Percentiles rank a stretch among this genome's conserved stretches.
phyloP scores from a whole-genome alignment of 2,113 vertebrate species.

The Donacobius atricapilla region DNA sequence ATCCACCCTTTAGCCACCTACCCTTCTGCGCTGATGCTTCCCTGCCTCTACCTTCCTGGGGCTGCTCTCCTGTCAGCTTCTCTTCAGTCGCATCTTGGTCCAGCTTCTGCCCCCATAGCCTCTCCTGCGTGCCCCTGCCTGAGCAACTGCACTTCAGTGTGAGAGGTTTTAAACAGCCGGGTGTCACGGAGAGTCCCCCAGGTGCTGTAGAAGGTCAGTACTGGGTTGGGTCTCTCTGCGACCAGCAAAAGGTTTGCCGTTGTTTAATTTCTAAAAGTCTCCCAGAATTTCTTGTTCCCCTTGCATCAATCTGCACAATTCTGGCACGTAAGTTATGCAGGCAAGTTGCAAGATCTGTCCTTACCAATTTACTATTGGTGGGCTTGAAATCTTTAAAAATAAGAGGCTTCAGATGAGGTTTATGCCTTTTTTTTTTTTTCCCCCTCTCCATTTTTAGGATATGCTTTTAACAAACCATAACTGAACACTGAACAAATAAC shows the following conservation, averaged over 20 bases:
- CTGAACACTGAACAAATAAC: background rate
- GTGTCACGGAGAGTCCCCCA: background rate
- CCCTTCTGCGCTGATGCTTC: background rate
- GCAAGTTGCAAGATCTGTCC: background rate
- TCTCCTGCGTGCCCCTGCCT: accelerated
- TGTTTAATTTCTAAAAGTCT: background rate
- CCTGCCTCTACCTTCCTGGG: background rate
- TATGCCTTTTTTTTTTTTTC: background rate
- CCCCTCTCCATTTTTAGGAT: background rate
- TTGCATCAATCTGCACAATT: background rate
- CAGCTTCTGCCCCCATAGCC: background rate
- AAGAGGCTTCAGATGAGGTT: background rate
- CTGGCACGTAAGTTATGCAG: background rate
- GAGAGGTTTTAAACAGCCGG: background rate
- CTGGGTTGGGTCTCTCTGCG: background rate
- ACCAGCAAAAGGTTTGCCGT: background rate
- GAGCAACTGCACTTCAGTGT: background rate
- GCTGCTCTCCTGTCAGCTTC: background rate
- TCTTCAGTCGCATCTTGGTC: no score
- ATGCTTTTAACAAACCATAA: background rate
- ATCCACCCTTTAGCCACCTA: background rate
- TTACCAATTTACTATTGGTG: background rate
- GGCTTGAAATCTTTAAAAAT: background rate
- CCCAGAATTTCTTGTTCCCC: background rate
- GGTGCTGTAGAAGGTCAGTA: background rate